Base-by-base conservation (phyloP, 2,797 vertebrate species). In the Falco peregrinus region DNA sequence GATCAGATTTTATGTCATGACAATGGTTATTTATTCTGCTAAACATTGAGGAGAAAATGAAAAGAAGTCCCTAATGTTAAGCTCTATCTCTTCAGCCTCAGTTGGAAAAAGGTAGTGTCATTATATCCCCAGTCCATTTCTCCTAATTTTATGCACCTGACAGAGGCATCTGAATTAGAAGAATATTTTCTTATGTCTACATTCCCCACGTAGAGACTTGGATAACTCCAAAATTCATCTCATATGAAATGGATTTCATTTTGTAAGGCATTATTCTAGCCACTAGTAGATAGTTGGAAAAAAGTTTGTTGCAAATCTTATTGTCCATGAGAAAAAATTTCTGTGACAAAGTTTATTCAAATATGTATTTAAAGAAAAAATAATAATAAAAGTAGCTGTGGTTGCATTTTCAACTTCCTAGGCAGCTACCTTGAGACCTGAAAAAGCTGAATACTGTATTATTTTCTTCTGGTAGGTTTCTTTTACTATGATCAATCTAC, bases 391-490 rank as follows among this genome's bases (percentile, higher is more conserved):
- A 59, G 18, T 63, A 60, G 14, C 33, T 85, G 9, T 64, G 13
- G 20, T 54, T 85, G 45, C 19, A 76, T 18, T 90, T 95, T 93
- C 61, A 84, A 41, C 43, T 57, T 35, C 63, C 64, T 93, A 59
- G 45, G n/a, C 2, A 93, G 13, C 53, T 91, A 60, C 24, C 33
- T 73, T 57, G 79, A 88, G 67, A 94, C 17, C 7, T 86, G 29
- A 73, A 80, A 89, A 73, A 35, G 39, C 28, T 85, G 37, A 75
- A 51, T 45, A 76, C 12, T n/a, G 6, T 39, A 53, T 85, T 73
- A 39, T 73, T 95, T 96, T 63, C 35, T 93, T 93, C 59, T 93
- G 28, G 47, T 74, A 92, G 16, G 33, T 83, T 95, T 95, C 35
- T 90, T 87, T 87, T 82, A 56, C 70, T 88, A 25, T 88, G 59